Base-by-base conservation (phyloP, 1,140 invertebrate genomes). In the Anadara kagoshimensis region DNA sequence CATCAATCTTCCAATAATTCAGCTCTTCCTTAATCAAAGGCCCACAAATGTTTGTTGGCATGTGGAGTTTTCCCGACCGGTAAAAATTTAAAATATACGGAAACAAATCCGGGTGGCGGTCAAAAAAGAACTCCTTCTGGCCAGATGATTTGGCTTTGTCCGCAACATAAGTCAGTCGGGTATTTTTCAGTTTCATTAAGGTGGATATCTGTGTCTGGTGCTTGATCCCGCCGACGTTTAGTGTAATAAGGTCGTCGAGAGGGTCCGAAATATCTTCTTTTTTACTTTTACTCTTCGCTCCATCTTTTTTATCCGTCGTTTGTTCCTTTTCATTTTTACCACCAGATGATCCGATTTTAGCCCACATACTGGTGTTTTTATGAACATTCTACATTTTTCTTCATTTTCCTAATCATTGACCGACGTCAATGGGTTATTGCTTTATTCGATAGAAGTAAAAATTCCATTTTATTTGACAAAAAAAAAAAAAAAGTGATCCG, bases 11-110 rank as follows among this genome's bases (percentile, higher is more conserved):
- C 82, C 82, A 99, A 90, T 99, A 99, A 59, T 97, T 95, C 69
- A 99, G 90, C 90, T 99, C 98, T 89, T 99, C 98, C 89, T 99
- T 98, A 89, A 98, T 99, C 72, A 96, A 95, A 54, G 96, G 98
- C 66, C 99, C 92, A 89, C 98, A 99, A 90, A 99, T 97, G 91
- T 98, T 96, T 90, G 97, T 97, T 41, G 97, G 98, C 89, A 97
- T 99, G 89, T 99, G 97, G 45, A 99, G 91, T 89, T 98, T 99
- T 8, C 97, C 97, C 16, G 97, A 99, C 49, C 98, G 93, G 88
- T 99, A 99, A 86, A 98, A 99, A 87, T 98, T 99, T 69, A 99
- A 92, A 85, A 99, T 99, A 86, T 99, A 96, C 58, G 97, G 93
- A 90, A 99, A 99, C 82, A 99, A 97, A 86, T 99, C 97, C 29